Evolutionary conservation across 2,888 invertebrate genomes (phyloP).

Genomic region (Cheilosia grossa): DNA sequence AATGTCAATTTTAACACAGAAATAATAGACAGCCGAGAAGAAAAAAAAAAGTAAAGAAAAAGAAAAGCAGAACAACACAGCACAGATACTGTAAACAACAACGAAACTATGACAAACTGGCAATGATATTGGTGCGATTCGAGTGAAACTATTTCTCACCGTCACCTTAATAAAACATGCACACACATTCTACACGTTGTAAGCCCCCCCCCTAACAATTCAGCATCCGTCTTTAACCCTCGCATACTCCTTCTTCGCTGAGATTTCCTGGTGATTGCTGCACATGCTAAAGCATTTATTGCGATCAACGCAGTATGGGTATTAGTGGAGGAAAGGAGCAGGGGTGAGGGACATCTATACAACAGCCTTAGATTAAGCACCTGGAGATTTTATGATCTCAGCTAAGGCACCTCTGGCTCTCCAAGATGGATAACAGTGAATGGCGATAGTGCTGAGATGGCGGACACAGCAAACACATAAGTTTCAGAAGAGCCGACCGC

Average conservation of each 20-base stretch:
- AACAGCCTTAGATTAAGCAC: constrained; percentile 71
- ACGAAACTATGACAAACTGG: constrained; percentile 71
- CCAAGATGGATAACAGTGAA: constrained; percentile 72
- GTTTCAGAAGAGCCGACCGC: constrained; percentile 60
- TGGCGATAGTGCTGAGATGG: constrained; percentile 67
- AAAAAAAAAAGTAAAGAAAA: constrained; percentile 28
- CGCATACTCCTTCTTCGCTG: constrained; percentile 57
- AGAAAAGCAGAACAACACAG: constrained; percentile 49
- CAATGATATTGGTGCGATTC: constrained; percentile 70
- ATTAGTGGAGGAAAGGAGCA: background rate
- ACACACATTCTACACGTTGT: constrained; percentile 66
- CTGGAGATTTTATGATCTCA: constrained; percentile 73
- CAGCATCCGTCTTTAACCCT: constrained; percentile 59
- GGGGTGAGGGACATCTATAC: constrained; percentile 7
- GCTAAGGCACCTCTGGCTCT: constrained; percentile 67
- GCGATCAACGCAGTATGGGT: constrained; percentile 46
- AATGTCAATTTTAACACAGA: constrained; percentile 66
- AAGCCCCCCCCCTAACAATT: constrained; percentile 24
- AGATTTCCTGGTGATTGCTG: constrained; percentile 73
- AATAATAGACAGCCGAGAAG: constrained; percentile 32
- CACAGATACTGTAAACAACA: constrained; percentile 33
- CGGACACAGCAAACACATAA: constrained; percentile 66
- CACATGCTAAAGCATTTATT: constrained; percentile 57
- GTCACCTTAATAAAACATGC: constrained; percentile 68
- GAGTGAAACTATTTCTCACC: constrained; percentile 74